Percentiles rank a stretch among this genome's conserved stretches.
Conservation (phyloP, 2,113 vertebrate species). For the Pachypanchax playfairii region DNA sequence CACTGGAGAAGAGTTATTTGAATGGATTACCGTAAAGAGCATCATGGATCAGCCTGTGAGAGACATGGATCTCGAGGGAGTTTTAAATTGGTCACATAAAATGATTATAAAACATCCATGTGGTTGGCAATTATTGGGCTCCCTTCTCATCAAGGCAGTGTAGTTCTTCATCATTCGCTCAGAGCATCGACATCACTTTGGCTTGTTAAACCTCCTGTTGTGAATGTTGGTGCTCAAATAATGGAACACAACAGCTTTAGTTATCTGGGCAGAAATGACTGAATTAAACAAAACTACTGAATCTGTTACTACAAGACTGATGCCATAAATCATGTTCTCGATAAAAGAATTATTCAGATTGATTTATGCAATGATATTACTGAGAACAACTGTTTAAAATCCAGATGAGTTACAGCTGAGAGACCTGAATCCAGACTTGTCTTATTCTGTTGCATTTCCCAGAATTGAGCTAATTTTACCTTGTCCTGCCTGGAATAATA, state of each 20-base stretch:
- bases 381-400: conserved; percentile 24
- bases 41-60: conserved; percentile 66
- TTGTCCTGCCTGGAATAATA: conserved; percentile 12
- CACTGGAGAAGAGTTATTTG: conserved; percentile 72
- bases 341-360: conserved; percentile 21
- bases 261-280: too few relatives aligned
- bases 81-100: conserved; percentile 64
- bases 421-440: conserved; percentile 1
- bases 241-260: conserved; percentile 14
- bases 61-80: conserved; percentile 61
- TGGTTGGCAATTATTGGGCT: conserved; percentile 46
- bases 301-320: conserved; percentile 26
- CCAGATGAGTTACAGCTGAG: conserved; percentile 14
- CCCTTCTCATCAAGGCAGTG: conserved; percentile 40
- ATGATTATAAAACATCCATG: conserved; percentile 67
- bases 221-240: neutral
- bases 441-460: conserved; percentile 20
- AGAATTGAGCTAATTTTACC: conserved; percentile 28
- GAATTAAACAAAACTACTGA: too few relatives aligned
- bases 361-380: conserved; percentile 40
- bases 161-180: conserved; percentile 33
- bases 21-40: conserved; percentile 74
- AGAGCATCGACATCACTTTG: conserved; percentile 13
- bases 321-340: conserved; percentile 30
- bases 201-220: conserved; percentile 3